phyloP scores from a whole-genome alignment of 2,113 vertebrate genomes.

The Lampris incognitus region DNA sequence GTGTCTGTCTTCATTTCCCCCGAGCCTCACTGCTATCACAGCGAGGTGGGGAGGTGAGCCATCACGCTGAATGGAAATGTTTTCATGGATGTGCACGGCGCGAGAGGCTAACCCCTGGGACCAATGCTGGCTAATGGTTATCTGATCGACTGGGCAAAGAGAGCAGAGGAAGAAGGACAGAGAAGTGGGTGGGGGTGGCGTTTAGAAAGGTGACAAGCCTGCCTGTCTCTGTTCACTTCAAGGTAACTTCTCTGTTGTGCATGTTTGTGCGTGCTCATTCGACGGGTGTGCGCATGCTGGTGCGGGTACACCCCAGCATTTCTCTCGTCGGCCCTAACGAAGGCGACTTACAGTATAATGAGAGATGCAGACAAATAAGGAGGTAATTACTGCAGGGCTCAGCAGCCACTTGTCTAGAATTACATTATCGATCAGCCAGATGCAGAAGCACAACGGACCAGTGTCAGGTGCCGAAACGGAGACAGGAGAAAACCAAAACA shows the following conservation, averaged over 20 bases:
- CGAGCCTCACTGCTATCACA: constrained; percentile 59
- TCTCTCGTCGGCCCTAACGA: constrained; percentile 49
- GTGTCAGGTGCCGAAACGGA: constrained; percentile 24
- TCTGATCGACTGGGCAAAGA: constrained; percentile 68
- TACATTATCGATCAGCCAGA: constrained; percentile 67
- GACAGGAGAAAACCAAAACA: constrained; percentile 48
- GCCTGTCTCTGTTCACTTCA: constrained; percentile 2
- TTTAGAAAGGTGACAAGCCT: constrained; percentile 33
- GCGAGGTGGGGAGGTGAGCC: constrained; percentile 61
- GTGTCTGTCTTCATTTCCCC: constrained; percentile 70
- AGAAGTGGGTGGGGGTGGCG: constrained; percentile 4
- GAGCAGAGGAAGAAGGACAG: constrained; percentile 36
- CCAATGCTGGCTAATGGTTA: constrained; percentile 65
- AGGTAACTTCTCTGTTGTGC: background rate
- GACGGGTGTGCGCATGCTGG: background rate
- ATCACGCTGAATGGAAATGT: constrained; percentile 69
- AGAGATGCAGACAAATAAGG: constrained; percentile 74
- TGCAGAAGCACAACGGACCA: constrained; percentile 31
- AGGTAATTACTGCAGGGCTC: constrained; percentile 65
- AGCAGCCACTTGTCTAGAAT: constrained; percentile 66
- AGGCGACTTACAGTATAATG: constrained; percentile 67
- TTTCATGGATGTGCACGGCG: constrained; percentile 64
- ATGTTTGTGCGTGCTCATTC: constrained; percentile 42
- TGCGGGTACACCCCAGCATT: background rate
- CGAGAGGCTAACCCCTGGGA: constrained; percentile 55